A percentile compares a stretch with the other conserved stretches of the same genome.
Evolutionary conservation across 1,140 invertebrate species (phyloP).

Genomic region (Leptopilina boulardi): DNA sequence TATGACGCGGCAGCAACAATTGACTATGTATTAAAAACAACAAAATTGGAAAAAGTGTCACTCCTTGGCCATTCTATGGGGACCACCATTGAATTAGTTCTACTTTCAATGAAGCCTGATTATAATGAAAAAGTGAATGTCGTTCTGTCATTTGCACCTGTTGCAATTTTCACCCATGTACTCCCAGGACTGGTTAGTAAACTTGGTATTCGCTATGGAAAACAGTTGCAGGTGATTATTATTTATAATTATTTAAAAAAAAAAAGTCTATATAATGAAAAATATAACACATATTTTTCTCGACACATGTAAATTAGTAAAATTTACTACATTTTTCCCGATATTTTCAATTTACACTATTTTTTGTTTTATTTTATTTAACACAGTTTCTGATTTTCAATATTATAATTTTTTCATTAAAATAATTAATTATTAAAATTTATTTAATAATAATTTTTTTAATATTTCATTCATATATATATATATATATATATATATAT

Average conservation of each 20-base stretch:
- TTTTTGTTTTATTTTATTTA: no score
- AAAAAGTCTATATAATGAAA: not conserved
- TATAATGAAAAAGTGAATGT: conserved; percentile 73
- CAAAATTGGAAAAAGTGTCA: conserved; percentile 72
- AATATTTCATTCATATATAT: no score
- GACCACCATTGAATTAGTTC: conserved; percentile 67
- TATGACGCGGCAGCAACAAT: conserved; percentile 79
- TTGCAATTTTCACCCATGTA: conserved; percentile 68
- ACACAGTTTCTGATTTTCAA: no score
- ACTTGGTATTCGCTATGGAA: conserved; percentile 62
- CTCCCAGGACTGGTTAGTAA: conserved; percentile 58
- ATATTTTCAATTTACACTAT: no score
- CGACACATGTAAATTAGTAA: no score
- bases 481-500: no score
- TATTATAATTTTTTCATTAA: no score
- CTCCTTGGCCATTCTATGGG: conserved; percentile 74
- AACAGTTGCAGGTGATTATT: conserved; percentile 62
- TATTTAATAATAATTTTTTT: no score
- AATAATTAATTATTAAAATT: no score
- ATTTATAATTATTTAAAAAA: not conserved
- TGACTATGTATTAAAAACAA: conserved; percentile 76
- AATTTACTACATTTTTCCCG: no score
- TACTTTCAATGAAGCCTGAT: conserved; percentile 72
- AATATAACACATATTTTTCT: not conserved
- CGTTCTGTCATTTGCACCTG: conserved; percentile 76